phyloP scores from a whole-genome alignment of 2,113 vertebrate species.

The Columba janthina region DNA sequence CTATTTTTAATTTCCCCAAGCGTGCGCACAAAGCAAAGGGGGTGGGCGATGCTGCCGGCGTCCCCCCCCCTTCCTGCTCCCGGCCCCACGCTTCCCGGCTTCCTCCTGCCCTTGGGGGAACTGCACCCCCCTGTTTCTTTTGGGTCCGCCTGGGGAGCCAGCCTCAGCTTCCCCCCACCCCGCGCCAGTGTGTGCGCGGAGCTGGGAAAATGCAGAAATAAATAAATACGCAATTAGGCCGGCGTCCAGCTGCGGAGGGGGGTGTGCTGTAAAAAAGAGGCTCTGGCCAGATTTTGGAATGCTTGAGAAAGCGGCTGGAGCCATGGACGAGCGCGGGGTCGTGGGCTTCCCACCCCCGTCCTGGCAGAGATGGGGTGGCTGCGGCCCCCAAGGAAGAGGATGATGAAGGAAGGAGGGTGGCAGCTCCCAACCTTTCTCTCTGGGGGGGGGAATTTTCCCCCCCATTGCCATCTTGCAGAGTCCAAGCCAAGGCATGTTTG shows the following conservation, averaged over 20 bases:
- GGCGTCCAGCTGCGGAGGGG: conserved; percentile 51
- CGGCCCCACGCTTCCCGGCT: not conserved
- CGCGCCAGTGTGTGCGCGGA: conserved; percentile 10
- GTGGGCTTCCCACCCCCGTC: conserved; percentile 67
- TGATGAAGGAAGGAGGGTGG: not conserved
- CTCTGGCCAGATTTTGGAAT: conserved; percentile 65
- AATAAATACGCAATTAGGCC: conserved; percentile 80
- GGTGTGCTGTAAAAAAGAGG: conserved; percentile 10
- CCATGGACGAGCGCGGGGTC: conserved; percentile 6
- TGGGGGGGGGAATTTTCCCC: accelerated
- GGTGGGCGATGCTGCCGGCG: conserved; percentile 13
- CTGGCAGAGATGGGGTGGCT: accelerated
- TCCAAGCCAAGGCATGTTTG: not conserved
- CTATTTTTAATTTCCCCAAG: conserved; percentile 69
- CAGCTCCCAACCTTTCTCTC: not conserved
- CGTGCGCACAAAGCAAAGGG: not conserved
- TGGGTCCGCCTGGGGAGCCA: not conserved
- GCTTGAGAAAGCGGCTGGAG: conserved; percentile 70
- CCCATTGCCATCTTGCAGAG: accelerated
- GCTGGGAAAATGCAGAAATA: conserved; percentile 76
- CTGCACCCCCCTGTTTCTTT: not conserved
- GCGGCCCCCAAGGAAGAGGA: not conserved
- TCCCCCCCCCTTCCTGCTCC: conserved; percentile 11
- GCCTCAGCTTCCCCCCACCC: not conserved
- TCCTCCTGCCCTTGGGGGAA: conserved; percentile 1